phyloP scores from a whole-genome alignment of 2,797 vertebrate species.

The Chrosomus eos region DNA sequence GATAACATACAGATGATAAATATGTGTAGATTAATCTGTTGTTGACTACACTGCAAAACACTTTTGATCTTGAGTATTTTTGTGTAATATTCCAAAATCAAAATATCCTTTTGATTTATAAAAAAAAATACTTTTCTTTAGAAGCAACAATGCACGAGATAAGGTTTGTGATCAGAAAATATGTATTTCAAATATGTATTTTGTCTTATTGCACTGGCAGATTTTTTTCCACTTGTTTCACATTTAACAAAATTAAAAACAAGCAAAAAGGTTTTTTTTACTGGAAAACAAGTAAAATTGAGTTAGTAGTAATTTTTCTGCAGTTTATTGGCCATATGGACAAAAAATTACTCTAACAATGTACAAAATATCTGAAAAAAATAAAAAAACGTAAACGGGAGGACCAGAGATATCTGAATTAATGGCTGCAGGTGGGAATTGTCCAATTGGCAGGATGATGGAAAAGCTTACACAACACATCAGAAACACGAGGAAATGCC shows the following conservation, averaged over 20 bases:
- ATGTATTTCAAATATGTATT: not conserved
- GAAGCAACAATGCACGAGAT: not conserved
- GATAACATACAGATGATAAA: not conserved
- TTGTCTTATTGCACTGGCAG: not conserved
- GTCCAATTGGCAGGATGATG: constrained; percentile 6
- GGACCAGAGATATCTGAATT: not conserved
- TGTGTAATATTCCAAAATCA: not conserved
- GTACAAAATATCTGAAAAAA: not conserved
- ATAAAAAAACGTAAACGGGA: not conserved
- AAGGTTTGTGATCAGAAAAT: not conserved
- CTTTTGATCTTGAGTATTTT: too few relatives aligned
- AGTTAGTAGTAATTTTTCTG: not conserved
- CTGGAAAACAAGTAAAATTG: not conserved
- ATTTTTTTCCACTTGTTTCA: not conserved
- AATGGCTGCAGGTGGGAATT: not conserved
- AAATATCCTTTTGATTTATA: too few relatives aligned
- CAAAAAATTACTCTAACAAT: not conserved
- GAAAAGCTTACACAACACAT: not conserved
- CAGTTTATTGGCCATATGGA: not conserved
- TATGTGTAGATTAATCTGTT: not conserved
- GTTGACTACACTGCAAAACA: not conserved
- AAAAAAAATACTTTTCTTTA: not conserved
- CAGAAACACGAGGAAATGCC: not conserved
- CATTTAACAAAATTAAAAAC: not conserved
- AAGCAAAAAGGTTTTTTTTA: not conserved